Percentiles rank a stretch among this genome's conserved stretches.
phyloP scores from a whole-genome alignment of 2,888 invertebrate species.

The Beris chalybata region DNA sequence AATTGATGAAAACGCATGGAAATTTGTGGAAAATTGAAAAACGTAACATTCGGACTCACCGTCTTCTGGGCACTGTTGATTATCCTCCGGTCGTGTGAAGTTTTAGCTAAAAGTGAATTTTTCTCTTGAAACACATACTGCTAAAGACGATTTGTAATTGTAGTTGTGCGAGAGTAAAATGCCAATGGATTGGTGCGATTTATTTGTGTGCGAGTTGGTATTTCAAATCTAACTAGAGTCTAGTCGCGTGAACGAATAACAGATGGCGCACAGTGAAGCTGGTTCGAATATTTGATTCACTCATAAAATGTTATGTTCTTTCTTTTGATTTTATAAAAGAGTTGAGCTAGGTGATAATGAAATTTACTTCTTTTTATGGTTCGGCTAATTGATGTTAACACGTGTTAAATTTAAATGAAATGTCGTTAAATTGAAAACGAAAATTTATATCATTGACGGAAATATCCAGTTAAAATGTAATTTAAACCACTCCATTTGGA shows the following conservation, averaged over 20 bases:
- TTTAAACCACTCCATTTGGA: no score
- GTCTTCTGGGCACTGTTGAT: slow-evolving; percentile 36
- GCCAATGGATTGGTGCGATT: slow-evolving; percentile 7
- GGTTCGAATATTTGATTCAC: background rate
- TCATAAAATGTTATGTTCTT: background rate
- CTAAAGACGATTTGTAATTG: background rate
- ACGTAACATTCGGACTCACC: slow-evolving; percentile 15
- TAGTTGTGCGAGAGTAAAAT: slow-evolving; percentile 26
- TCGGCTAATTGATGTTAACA: no score
- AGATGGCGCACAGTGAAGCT: slow-evolving; percentile 15
- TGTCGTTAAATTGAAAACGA: no score
- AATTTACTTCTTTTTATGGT: no score
- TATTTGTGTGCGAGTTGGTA: background rate
- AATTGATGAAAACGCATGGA: slow-evolving; percentile 4
- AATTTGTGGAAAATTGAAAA: background rate
- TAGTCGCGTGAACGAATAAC: slow-evolving; percentile 1
- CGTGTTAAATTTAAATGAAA: no score
- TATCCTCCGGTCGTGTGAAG: slow-evolving; percentile 1
- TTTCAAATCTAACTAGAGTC: slow-evolving; percentile 1
- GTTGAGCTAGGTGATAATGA: background rate
- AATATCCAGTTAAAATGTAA: no score
- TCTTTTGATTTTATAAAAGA: background rate
- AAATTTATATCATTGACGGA: no score
- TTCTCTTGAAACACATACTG: slow-evolving; percentile 18
- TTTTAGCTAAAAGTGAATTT: slow-evolving; percentile 29